These are phyloP conservation scores for Clarias gariepinus DNA, from an alignment of 2,113 vertebrate genomes.

Conservation along the genomic window DNA sequence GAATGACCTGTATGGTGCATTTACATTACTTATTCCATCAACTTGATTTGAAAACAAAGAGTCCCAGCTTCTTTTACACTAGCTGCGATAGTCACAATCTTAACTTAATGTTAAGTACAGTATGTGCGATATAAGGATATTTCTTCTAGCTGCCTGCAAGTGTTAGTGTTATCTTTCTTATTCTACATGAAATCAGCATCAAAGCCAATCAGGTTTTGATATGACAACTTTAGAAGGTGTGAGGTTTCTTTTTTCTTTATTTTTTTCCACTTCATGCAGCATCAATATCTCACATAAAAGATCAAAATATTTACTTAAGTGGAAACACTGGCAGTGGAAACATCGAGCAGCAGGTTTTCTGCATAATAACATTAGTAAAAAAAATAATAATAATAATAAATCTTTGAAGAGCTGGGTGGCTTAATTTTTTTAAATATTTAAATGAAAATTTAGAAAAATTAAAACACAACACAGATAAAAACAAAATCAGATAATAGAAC, in stretches of 20 bases:
- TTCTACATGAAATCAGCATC: background rate
- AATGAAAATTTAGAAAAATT: background rate
- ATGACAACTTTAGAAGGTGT: background rate
- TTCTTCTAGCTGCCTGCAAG: background rate
- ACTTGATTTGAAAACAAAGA: background rate
- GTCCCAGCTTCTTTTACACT: background rate
- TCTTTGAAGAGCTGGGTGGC: background rate
- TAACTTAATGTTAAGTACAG: background rate
- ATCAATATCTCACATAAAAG: background rate
- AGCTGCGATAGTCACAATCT: background rate
- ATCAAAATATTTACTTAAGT: background rate
- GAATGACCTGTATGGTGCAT: background rate
- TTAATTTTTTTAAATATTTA: background rate
- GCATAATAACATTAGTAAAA: background rate
- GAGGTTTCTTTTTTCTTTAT: background rate
- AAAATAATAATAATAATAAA: background rate
- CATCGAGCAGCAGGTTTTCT: background rate
- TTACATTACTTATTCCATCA: background rate
- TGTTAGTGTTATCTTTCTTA: background rate
- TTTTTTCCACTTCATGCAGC: background rate
- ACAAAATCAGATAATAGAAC: background rate
- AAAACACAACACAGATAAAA: background rate
- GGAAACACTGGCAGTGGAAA: background rate
- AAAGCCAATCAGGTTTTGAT: background rate
- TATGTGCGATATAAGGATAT: background rate